These are phyloP conservation scores for Haliaeetus leucogaster DNA, from an alignment of 2,113 vertebrate genomes.

Conservation along the genomic window DNA sequence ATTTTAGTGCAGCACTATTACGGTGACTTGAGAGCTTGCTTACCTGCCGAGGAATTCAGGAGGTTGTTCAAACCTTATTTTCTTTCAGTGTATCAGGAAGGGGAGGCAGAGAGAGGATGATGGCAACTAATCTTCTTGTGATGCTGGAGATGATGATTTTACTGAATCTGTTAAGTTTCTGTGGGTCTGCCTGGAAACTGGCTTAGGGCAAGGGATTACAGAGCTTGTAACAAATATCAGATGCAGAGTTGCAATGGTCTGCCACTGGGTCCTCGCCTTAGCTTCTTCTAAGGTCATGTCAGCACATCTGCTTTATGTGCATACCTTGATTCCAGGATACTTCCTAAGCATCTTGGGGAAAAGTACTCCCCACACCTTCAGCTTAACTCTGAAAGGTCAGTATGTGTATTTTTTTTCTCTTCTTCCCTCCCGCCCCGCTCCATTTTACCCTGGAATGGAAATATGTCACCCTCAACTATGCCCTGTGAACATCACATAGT, in stretches of 20 bases:
- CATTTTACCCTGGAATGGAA: background rate
- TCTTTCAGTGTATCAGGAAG: background rate
- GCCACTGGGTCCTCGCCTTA: background rate
- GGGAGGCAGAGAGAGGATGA: background rate
- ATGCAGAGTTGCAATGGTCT: background rate
- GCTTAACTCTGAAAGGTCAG: background rate
- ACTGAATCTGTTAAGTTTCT: background rate
- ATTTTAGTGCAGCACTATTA: background rate
- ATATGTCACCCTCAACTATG: background rate
- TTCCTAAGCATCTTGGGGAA: background rate
- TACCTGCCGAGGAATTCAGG: background rate
- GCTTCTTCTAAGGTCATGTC: background rate
- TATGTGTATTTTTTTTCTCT: background rate
- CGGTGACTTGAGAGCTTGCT: background rate
- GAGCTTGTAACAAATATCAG: background rate
- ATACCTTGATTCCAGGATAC: background rate
- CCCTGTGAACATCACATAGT: background rate
- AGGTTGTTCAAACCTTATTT: background rate
- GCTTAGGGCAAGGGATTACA: background rate
- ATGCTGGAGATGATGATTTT: background rate
- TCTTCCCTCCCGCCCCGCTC: fast-evolving
- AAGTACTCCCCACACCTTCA: background rate
- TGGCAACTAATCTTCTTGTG: constrained; percentile 2
- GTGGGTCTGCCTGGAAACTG: background rate
- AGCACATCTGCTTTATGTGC: background rate